phyloP scores from a whole-genome alignment of 2,113 vertebrate species.

The Nanorana parkeri region DNA sequence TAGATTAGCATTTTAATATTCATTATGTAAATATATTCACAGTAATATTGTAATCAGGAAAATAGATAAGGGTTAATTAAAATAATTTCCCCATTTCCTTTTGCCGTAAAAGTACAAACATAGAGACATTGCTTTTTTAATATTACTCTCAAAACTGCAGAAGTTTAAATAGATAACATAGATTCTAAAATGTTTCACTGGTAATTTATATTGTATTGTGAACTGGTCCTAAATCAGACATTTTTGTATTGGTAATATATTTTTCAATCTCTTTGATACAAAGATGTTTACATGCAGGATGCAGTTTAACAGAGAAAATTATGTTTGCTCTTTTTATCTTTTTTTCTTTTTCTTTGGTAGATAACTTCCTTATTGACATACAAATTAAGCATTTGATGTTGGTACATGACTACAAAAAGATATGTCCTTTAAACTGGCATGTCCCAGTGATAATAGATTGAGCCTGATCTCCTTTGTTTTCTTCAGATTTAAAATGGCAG shows the following conservation, averaged over 20 bases:
- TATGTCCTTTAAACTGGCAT: no score
- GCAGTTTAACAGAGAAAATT: neutral
- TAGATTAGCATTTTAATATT: constrained; percentile 35
- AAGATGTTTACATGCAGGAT: neutral
- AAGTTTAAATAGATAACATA: neutral
- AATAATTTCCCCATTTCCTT: constrained; percentile 21
- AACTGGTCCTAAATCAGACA: no score
- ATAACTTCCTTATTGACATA: no score
- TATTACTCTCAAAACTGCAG: neutral
- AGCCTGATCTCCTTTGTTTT: no score
- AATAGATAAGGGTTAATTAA: constrained; percentile 38
- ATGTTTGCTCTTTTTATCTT: neutral
- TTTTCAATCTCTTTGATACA: neutral
- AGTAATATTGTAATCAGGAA: constrained; percentile 22
- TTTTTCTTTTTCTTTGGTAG: neutral
- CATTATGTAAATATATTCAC: constrained; percentile 46
- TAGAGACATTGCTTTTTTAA: neutral
- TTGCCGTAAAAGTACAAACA: constrained; percentile 9
- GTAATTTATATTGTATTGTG: no score
- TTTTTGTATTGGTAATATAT: no score
- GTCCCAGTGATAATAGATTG: no score
- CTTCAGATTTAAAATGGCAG: no score
- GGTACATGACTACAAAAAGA: no score
- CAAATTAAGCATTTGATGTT: no score
- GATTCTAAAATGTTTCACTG: neutral